Conservation (phyloP, 2,888 invertebrate species). For the Mythimna vitellina region DNA sequence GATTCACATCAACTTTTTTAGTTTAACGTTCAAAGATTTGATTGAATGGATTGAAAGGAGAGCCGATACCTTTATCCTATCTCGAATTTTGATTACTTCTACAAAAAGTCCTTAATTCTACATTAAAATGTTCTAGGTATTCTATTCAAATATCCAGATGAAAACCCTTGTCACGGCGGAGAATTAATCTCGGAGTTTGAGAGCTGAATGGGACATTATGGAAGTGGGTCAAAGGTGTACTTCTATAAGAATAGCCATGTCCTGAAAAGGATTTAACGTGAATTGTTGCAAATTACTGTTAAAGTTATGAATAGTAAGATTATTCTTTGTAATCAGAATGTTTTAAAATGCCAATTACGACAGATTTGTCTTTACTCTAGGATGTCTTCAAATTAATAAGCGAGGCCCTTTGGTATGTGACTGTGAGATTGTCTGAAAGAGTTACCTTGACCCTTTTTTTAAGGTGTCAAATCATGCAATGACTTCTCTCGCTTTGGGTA, state of each 20-base stretch:
- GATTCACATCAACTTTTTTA: neutral
- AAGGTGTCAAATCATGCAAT: too few species aligned
- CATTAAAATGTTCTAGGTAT: slow-evolving; percentile 43
- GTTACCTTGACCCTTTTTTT: too few species aligned
- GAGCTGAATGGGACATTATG: slow-evolving; percentile 64
- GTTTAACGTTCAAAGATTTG: neutral
- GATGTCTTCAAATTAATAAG: neutral
- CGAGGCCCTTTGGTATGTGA: too few species aligned
- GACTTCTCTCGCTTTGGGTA: too few species aligned
- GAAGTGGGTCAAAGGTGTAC: slow-evolving; percentile 66
- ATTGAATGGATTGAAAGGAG: neutral
- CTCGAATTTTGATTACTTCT: neutral
- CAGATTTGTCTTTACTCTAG: neutral
- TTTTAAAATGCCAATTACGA: neutral
- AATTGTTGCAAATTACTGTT: slow-evolving; percentile 54
- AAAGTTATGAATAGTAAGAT: slow-evolving; percentile 25
- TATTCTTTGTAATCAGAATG: slow-evolving; percentile 6
- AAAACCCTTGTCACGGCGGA: slow-evolving; percentile 66
- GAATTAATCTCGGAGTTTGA: slow-evolving; percentile 64
- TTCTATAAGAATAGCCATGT: slow-evolving; percentile 58
- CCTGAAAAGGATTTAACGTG: slow-evolving; percentile 60
- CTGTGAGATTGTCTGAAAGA: too few species aligned
- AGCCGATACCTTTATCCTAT: neutral
- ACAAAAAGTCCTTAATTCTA: slow-evolving; percentile 14
- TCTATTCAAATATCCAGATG: slow-evolving; percentile 57